phyloP scores from a whole-genome alignment of 2,797 vertebrate species.

The Sciurus vulgaris region DNA sequence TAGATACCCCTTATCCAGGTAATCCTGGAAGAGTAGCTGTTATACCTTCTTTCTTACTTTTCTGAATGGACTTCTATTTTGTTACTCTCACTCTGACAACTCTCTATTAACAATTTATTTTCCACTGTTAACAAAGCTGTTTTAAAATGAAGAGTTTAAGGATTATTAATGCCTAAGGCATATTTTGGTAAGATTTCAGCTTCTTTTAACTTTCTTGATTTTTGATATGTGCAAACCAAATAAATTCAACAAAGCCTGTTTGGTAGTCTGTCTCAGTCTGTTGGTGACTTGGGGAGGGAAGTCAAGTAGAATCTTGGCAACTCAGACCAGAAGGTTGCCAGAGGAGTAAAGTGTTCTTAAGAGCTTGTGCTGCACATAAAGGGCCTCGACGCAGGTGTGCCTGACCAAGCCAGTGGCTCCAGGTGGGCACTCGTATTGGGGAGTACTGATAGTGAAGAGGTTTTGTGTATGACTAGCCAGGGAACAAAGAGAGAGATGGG shows the following conservation, averaged over 20 bases:
- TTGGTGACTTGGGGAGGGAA: not conserved
- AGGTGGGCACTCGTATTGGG: not conserved
- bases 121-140: constrained; percentile 29
- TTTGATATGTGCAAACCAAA: constrained; percentile 70
- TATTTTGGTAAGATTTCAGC: constrained; percentile 51
- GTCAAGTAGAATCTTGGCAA: not conserved
- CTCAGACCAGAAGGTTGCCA: not conserved
- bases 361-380: not conserved
- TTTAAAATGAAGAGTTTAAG: constrained; percentile 54
- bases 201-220: constrained; percentile 61
- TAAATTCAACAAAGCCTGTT: constrained; percentile 75
- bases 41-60: not conserved
- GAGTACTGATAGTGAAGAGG: not conserved
- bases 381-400: not conserved
- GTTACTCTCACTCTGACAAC: constrained; percentile 36
- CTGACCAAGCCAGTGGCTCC: not conserved
- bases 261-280: constrained; percentile 5
- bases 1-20: not conserved
- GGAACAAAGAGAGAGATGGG: not conserved
- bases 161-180: constrained; percentile 6
- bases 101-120: constrained; percentile 58
- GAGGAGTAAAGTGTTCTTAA: not conserved
- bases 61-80: not conserved
- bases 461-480: not conserved
- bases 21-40: not conserved